Percentiles rank a stretch among this genome's conserved stretches.
Conservation (phyloP, 2,888 invertebrate species). For the Cheilosia urbana region DNA sequence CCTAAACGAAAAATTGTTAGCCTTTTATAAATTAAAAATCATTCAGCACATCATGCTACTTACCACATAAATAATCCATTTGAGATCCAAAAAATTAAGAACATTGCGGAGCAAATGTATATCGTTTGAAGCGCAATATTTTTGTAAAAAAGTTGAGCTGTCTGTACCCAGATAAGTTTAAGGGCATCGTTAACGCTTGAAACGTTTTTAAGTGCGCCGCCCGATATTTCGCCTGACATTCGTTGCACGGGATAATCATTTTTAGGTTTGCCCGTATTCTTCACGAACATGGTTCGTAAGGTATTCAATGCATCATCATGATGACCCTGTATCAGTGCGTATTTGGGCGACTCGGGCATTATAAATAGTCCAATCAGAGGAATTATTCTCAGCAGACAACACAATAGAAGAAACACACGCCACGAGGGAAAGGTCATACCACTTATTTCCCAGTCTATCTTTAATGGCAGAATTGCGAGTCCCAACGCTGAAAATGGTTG, state of each 20-base stretch:
- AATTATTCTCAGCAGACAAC: conserved; percentile 87
- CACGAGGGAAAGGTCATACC: conserved; percentile 88
- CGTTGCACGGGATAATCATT: conserved; percentile 85
- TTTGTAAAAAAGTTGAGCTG: background rate
- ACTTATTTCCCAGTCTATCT: conserved; percentile 84
- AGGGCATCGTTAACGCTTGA: background rate
- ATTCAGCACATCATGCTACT: background rate
- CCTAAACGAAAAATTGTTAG: background rate
- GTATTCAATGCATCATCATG: conserved; percentile 86
- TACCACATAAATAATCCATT: conserved; percentile 8
- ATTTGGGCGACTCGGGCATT: conserved; percentile 92
- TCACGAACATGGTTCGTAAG: conserved; percentile 86
- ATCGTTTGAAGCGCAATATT: background rate
- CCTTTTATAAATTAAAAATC: too few relatives aligned
- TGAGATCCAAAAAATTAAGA: background rate
- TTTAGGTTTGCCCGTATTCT: conserved; percentile 83
- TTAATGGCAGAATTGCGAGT: conserved; percentile 87
- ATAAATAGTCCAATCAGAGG: conserved; percentile 86
- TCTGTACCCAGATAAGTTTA: conserved; percentile 2
- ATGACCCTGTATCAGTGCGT: conserved; percentile 87
- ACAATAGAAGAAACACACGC: conserved; percentile 89
- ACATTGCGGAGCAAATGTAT: background rate
- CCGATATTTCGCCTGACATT: conserved; percentile 77
- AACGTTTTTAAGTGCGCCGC: conserved; percentile 79
- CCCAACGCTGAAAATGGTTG: conserved; percentile 85